Conservation (phyloP, 53 echinoderm and acorn worm genomes). For the Zoroaster sp. region DNA sequence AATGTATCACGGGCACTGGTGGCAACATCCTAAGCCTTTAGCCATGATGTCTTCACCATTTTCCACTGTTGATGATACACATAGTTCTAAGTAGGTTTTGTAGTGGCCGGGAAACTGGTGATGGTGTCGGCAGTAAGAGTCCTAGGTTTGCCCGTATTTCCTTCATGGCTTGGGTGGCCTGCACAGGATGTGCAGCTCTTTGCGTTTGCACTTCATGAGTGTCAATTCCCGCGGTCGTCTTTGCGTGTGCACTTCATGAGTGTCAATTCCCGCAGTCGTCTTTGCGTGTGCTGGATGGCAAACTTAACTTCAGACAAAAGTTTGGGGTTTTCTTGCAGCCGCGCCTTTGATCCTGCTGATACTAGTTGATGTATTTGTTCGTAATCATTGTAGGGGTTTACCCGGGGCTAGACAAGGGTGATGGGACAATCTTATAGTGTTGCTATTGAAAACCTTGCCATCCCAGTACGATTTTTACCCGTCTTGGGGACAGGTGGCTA, state of each 20-base stretch:
- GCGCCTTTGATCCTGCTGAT: not conserved
- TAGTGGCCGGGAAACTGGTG: not conserved
- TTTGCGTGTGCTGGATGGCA: not conserved
- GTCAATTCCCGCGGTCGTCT: not conserved
- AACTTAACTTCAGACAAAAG: not conserved
- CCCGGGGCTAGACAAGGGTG: not conserved
- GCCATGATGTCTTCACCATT: not conserved
- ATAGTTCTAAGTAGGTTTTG: not conserved
- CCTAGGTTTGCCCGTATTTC: not conserved
- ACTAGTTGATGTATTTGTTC: not conserved
- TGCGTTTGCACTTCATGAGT: not conserved
- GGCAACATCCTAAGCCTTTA: not conserved
- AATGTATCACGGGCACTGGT: too few species aligned
- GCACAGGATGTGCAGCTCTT: not conserved
- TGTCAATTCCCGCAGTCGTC: not conserved
- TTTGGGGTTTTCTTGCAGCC: not conserved
- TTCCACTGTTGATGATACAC: not conserved
- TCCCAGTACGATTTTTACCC: too few species aligned
- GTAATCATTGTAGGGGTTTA: not conserved
- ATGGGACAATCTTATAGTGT: not conserved
- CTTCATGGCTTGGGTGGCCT: not conserved
- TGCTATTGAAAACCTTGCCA: too few species aligned
- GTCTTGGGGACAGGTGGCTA: too few species aligned
- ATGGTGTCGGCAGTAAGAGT: not conserved
- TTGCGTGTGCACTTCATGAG: not conserved